Base-by-base conservation (phyloP, 2,888 invertebrate genomes). In the Amphipoea oculea region DNA sequence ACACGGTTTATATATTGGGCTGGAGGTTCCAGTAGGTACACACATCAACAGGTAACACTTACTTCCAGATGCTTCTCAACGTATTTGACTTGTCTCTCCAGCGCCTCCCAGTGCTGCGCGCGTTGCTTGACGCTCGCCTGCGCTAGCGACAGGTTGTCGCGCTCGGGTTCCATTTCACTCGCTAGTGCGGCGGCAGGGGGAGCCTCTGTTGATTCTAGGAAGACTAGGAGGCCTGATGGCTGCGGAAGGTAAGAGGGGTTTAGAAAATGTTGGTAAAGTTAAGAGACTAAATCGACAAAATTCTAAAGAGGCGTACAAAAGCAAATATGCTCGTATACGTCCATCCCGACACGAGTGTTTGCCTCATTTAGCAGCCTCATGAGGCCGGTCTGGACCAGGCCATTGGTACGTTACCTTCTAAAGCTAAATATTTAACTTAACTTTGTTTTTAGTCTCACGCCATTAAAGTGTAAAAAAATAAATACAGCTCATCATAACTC, bases 121-220 rank as follows among this genome's bases (percentile, higher is more conserved):
- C 98, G 97, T 89, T 97, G 98, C 85, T 97, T 98, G 91, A 98
- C 98, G 93, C 98, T 78, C 4, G 90, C 98, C 92, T 98, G 98
- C 63, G 99, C 99, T 84, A 99, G 98, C 96, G 99, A 99, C 89
- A 99, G 97, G 97, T 99, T 99, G 96, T 99, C 99, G 76, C 99
- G 97, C 92, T 98, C 98, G 89, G 98, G 98, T 69, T 98, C 94
- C 83, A 97, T 96, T 84, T 98, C 98, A 89, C 98, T 98, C 90
- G 98, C 98, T 54, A 98, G 89, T 78, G 98, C 98, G 0, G 97
- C 97, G 57, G 98, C 97, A 0, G 99, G 99, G 0, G 99, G 98
- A 76, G 97, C 97, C 81, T 99, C 99, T 51, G 98, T 97, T 0
- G 99, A 99, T 91, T 99, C 99, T 85, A 99, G 97, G 95, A 98